Evolutionary conservation across 1,140 invertebrate genomes (phyloP).

Genomic region (Littorina saxatilis): DNA sequence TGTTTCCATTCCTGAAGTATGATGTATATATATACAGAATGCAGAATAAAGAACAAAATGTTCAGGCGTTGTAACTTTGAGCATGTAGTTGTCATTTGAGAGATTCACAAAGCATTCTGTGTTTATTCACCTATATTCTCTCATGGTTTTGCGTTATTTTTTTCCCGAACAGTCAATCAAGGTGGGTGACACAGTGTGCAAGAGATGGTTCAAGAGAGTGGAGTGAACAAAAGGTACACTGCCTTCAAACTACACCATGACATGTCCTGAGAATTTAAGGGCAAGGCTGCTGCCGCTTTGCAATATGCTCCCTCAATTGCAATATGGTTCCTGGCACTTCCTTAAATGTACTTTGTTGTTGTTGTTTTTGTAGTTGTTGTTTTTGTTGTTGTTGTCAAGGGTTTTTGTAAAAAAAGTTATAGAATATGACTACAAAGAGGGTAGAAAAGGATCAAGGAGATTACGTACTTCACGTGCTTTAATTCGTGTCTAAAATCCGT

Average conservation of each 20-base stretch:
- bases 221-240: no score
- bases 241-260: no score
- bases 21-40: background rate
- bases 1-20: background rate
- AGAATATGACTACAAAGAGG: background rate
- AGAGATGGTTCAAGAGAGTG: constrained; percentile 32
- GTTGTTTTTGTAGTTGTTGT: no score
- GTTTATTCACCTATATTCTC: background rate
- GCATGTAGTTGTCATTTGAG: background rate
- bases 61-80: background rate
- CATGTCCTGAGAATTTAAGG: constrained; percentile 11
- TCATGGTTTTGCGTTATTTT: background rate
- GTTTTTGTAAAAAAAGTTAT: background rate
- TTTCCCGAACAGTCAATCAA: constrained; percentile 20
- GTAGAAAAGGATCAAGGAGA: background rate
- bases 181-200: constrained; percentile 25
- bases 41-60: background rate
- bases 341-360: no score
- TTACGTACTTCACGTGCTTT: no score
- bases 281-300: background rate
- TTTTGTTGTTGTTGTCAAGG: no score
- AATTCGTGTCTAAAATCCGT: no score
- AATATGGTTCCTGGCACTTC: background rate
- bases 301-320: no score
- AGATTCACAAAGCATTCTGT: background rate